Conservation (phyloP, 2,888 invertebrate genomes). For the Drosophila testacea region DNA sequence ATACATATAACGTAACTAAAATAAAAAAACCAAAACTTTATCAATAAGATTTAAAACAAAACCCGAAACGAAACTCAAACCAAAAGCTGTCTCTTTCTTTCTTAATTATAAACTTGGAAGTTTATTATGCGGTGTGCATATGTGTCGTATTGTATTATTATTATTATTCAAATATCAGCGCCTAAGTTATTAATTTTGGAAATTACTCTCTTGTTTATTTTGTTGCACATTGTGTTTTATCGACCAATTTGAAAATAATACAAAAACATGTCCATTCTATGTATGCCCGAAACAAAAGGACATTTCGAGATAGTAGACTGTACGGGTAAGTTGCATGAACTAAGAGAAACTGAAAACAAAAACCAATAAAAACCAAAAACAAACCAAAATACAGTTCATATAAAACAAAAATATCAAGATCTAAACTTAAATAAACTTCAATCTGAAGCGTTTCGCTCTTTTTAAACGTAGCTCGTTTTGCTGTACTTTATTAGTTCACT, state of each 20-base stretch:
- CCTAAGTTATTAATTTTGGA: conserved; percentile 37
- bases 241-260: conserved; percentile 43
- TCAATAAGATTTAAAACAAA: conserved; percentile 15
- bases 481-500: conserved; percentile 77
- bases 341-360: conserved; percentile 69
- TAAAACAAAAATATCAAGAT: conserved; percentile 23
- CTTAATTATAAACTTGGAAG: conserved; percentile 67
- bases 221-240: conserved; percentile 53
- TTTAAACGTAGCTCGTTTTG: conserved; percentile 74
- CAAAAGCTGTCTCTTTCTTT: conserved; percentile 38
- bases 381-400: conserved; percentile 36
- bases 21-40: conserved; percentile 9
- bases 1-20: conserved; percentile 29
- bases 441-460: conserved; percentile 65
- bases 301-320: conserved; percentile 95
- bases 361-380: conserved; percentile 26
- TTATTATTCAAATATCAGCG: conserved; percentile 13
- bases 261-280: conserved; percentile 58
- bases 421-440: conserved; percentile 45
- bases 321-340: conserved; percentile 89
- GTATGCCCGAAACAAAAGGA: conserved; percentile 86
- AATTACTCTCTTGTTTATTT: conserved; percentile 37
- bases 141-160: conserved; percentile 27
- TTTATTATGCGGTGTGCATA: conserved; percentile 71
- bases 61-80: conserved; percentile 16